These are phyloP conservation scores for Nycticryphes semicollaris DNA, from an alignment of 2,113 vertebrate species.

Conservation along the genomic window DNA sequence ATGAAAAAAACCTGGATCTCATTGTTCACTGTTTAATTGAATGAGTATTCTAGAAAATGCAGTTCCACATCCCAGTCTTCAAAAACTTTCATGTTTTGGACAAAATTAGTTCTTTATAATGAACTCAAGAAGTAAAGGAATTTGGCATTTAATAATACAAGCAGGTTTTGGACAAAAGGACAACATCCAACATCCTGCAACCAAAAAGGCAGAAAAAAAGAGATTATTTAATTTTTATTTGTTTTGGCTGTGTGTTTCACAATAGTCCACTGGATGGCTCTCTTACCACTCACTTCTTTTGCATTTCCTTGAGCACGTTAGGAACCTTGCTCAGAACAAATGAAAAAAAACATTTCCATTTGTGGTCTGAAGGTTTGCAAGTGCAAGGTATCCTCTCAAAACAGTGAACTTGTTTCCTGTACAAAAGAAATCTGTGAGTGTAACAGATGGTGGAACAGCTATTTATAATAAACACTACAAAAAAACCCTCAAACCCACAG, in stretches of 20 bases:
- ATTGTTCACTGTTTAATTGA: neutral
- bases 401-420: accelerated
- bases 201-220: neutral
- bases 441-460: neutral
- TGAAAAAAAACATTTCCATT: neutral
- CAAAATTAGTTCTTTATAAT: neutral
- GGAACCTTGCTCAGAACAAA: neutral
- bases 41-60: neutral
- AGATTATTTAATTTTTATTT: neutral
- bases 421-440: neutral
- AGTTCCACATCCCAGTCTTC: neutral
- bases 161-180: neutral
- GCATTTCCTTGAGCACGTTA: neutral
- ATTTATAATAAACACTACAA: neutral
- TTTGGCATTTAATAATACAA: neutral
- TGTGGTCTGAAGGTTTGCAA: neutral
- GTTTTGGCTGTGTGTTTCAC: neutral
- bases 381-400: neutral
- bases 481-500: accelerated
- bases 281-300: neutral
- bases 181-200: neutral
- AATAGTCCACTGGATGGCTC: slow-evolving; percentile 12
- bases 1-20: neutral
- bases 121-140: neutral
- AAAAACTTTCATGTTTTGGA: accelerated